Evolutionary conservation across 2,888 invertebrate species (phyloP), one percentile per base, ranked within the genome.

Genomic region (Hermodice carunculata): DNA sequence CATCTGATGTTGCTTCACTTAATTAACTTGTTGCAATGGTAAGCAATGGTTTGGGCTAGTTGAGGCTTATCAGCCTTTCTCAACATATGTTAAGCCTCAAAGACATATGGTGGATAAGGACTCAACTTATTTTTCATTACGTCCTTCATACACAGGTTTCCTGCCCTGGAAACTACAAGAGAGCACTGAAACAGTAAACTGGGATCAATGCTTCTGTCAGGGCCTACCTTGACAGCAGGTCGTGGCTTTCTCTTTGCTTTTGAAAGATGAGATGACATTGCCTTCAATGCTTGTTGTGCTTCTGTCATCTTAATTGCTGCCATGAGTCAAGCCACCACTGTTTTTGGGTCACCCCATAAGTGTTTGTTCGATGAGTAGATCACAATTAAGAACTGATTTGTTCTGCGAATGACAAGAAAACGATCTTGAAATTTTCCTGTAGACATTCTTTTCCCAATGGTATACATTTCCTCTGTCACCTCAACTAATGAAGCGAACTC

Each of bases 331-430:
- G 62, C 26, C 61, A 54, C 69, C n/a, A n/a, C n/a, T n/a, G n/a
- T n/a, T n/a, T n/a, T n/a, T n/a, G n/a, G n/a, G n/a, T n/a, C n/a
- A n/a, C n/a, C n/a, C n/a, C n/a, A 63, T 68, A 37, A 69, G 43
- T 11, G 48, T 58, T 43, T 67, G 62, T 60, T 69, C 69, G 28
- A 68, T 69, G 6, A 63, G 63, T 37, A 68, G 67, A 52, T 69
- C 59, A 26, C 48, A 63, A 34, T 48, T 28, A 34, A 69, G 69
- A 60, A 64, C 31, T 61, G 56, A 42, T 69, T 48, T 32, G 48
- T 53, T 28, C 67, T 32, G 17, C 67, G 43, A 34, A 69, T 64
- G 1, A 64, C 60, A 44, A 54, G 57, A 40, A 32, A 44, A 11
- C 64, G 61, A 26, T 60, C 42, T 64, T 56, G 31, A 51, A 68